Percentiles rank a stretch among this genome's conserved stretches.
Conservation (phyloP, 2,888 invertebrate genomes). For the Ormyrus rosae region DNA sequence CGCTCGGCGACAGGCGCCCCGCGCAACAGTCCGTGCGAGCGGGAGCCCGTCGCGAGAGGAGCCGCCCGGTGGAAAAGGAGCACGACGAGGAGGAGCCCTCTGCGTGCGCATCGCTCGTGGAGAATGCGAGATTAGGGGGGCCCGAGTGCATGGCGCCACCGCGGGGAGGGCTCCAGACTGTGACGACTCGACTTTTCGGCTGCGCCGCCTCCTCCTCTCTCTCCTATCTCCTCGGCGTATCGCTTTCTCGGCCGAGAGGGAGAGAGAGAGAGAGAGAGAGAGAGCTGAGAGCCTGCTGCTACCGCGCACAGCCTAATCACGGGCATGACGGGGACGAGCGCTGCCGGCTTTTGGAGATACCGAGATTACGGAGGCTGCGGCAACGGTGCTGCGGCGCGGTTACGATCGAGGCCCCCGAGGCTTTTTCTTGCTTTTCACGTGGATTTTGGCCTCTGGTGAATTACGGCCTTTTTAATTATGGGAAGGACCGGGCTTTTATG, state of each 20-base stretch:
- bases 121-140: constrained; percentile 52
- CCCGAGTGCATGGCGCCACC: too few relatives aligned
- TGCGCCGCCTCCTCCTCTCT: constrained; percentile 11
- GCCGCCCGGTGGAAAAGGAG: background rate
- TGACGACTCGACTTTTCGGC: constrained; percentile 55
- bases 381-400: too few relatives aligned
- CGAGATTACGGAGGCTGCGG: background rate
- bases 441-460: too few relatives aligned
- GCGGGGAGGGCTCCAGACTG: constrained; percentile 49
- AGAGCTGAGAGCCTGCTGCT: background rate
- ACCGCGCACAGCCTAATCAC: constrained; percentile 8
- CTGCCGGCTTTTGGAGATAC: background rate
- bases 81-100: background rate
- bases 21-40: background rate
- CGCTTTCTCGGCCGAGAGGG: background rate
- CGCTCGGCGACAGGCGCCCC: background rate
- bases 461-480: too few relatives aligned
- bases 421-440: too few relatives aligned
- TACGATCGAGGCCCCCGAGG: too few relatives aligned
- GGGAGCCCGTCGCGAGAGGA: background rate
- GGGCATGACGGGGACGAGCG: background rate
- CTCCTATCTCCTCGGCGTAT: background rate
- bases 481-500: too few relatives aligned
- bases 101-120: constrained; percentile 4
- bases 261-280: too few relatives aligned